Conservation (phyloP, 64 coral and sea anemone genomes). For the Cladopsammia gracilis region DNA sequence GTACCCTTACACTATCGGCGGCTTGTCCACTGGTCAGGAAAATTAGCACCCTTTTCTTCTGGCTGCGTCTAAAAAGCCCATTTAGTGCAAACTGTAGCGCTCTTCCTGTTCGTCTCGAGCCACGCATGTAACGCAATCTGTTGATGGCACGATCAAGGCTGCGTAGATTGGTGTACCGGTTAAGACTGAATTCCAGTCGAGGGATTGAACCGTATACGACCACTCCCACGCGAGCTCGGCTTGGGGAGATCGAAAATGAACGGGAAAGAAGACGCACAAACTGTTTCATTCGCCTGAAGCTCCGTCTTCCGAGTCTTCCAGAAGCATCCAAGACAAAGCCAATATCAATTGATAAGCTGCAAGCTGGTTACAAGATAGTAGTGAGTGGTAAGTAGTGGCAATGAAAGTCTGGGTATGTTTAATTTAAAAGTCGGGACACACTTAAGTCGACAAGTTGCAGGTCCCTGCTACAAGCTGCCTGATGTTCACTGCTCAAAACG, state of each 20-base stretch:
- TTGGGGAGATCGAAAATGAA: conserved; percentile 73
- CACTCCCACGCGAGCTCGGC: conserved; percentile 65
- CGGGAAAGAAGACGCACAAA: conserved; percentile 69
- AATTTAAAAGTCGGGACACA: no score
- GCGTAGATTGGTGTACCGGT: conserved; percentile 46
- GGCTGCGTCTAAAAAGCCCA: conserved; percentile 66
- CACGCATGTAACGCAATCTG: conserved; percentile 53
- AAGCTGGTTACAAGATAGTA: conserved; percentile 54
- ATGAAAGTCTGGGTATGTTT: no score
- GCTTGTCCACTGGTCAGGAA: conserved; percentile 60
- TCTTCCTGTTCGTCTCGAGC: conserved; percentile 67
- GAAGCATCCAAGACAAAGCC: conserved; percentile 85
- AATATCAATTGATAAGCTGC: conserved; percentile 79
- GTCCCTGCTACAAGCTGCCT: no score
- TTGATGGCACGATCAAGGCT: conserved; percentile 43
- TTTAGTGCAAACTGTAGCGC: conserved; percentile 59
- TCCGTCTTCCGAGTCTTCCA: conserved; percentile 59
- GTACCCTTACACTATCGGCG: conserved; percentile 54
- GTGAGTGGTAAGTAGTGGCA: neutral
- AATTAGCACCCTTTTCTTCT: conserved; percentile 64
- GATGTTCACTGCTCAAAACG: no score
- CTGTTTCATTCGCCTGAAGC: conserved; percentile 75
- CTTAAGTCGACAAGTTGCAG: no score
- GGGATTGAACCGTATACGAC: conserved; percentile 75
- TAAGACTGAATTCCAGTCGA: conserved; percentile 56